Base-by-base conservation (phyloP, 2,888 invertebrate genomes). In the Leptinotarsa rubiginosa region DNA sequence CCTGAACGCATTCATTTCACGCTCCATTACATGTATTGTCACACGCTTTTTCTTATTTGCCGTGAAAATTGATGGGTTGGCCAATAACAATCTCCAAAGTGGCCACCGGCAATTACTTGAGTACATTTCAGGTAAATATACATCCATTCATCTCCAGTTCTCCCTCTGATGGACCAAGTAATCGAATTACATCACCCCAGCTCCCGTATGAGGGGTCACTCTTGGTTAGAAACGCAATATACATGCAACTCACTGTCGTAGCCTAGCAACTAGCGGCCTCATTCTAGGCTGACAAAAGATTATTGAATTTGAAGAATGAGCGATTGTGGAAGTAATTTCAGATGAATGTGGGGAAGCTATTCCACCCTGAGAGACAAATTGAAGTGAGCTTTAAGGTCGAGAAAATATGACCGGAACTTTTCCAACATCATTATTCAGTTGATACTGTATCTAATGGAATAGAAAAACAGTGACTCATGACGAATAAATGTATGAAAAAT, bases 221-320 rank as follows among this genome's bases (percentile, higher is more conserved):
- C 41, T n/a, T 18, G n/a, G 41, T 62, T 62, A 25, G n/a, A n/a
- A 62, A 62, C 62, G 31, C 62, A 62, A 62, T 62, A 31, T n/a
- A 31, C 25, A 62, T 41, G 62, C 62, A 62, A 59, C 25, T 59
- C 59, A 59, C 25, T 31, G 62, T 25, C 31, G 62, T 62, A 62
- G 15, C 62, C n/a, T 62, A 62, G 62, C 62, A 62, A 62, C 62
- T 62, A 62, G 62, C 62, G 62, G n/a, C 41, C 18, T 56, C 22
- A 15, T 22, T 20, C 15, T 20, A 62, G 62, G 2, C 62, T 41
- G 41, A 62, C 62, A 62, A 62, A 62, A 62, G 62, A 62, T 62
- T 62, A 62, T 62, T 62, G 18, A 25, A 62, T 62, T 62, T 62
- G 62, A 62, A 25, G 62, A 62, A 62, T 62, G 62, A 62, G 18